These are phyloP conservation scores for Sparus aurata DNA, from an alignment of 2,797 vertebrate species.

Conservation along the genomic window DNA sequence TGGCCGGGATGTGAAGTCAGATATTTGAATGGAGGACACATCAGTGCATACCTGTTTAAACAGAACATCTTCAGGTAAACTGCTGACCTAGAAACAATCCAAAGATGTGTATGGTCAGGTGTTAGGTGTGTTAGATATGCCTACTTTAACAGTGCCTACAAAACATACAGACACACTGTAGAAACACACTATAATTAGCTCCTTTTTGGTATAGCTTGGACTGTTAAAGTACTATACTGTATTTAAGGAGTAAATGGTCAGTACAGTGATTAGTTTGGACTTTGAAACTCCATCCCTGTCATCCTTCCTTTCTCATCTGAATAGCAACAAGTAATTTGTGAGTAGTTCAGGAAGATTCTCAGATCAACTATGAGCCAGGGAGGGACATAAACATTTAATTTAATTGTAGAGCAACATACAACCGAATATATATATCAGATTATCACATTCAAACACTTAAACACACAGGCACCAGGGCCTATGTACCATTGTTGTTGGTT, in stretches of 20 bases:
- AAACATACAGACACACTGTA: too few relatives aligned
- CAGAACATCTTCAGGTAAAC: slow-evolving; percentile 95
- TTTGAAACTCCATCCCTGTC: background rate
- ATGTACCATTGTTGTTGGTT: too few relatives aligned
- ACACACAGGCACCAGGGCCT: too few relatives aligned
- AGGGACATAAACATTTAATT: too few relatives aligned
- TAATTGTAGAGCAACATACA: too few relatives aligned
- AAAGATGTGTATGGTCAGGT: background rate
- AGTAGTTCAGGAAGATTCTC: background rate
- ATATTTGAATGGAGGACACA: slow-evolving; percentile 94
- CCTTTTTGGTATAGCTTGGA: background rate
- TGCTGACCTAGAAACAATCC: background rate
- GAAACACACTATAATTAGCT: background rate
- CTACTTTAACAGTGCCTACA: background rate
- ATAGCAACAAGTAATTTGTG: background rate
- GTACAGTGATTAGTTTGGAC: background rate
- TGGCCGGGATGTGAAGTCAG: slow-evolving; percentile 98
- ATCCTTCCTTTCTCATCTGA: background rate
- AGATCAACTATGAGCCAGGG: too few relatives aligned
- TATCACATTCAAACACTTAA: too few relatives aligned
- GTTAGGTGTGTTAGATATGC: background rate
- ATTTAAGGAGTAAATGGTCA: background rate
- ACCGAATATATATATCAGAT: too few relatives aligned
- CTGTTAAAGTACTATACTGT: background rate
- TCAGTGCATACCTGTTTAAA: slow-evolving; percentile 98